These are phyloP conservation scores for Edolisoma coerulescens DNA, from an alignment of 2,113 vertebrate genomes.

Conservation along the genomic window DNA sequence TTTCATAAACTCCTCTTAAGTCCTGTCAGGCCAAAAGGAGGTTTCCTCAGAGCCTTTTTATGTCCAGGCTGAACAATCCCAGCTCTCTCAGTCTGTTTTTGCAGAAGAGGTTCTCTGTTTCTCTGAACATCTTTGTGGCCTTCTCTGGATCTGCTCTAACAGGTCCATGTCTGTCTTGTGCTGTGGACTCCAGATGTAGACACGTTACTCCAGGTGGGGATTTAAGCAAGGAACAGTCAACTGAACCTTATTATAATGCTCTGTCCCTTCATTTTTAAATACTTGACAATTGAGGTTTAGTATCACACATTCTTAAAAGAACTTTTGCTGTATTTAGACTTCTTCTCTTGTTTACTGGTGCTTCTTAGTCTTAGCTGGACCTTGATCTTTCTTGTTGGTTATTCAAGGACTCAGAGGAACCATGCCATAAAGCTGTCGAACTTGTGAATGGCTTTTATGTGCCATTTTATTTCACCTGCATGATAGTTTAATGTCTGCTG, in stretches of 20 bases:
- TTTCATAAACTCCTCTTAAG: not conserved
- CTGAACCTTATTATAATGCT: not conserved
- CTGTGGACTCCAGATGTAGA: not conserved
- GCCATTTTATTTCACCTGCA: not conserved
- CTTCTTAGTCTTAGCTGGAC: not conserved
- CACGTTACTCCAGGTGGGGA: not conserved
- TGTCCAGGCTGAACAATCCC: not conserved
- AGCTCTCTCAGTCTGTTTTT: not conserved
- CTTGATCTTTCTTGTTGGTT: not conserved
- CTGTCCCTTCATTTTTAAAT: not conserved
- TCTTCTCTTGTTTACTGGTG: not conserved
- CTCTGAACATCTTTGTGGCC: not conserved
- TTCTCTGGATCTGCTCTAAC: not conserved
- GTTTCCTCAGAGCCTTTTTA: not conserved
- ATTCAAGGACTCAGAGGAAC: not conserved
- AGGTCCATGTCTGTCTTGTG: not conserved
- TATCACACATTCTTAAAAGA: not conserved
- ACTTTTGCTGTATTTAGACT: not conserved
- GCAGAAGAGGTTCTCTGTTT: not conserved
- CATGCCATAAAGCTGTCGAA: not conserved
- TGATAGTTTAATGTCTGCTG: not conserved
- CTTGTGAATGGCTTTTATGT: not conserved
- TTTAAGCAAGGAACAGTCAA: not conserved
- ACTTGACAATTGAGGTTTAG: not conserved
- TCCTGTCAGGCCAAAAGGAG: not conserved